Conservation (phyloP, 2,113 vertebrate species). For the Oenanthe melanoleuca region DNA sequence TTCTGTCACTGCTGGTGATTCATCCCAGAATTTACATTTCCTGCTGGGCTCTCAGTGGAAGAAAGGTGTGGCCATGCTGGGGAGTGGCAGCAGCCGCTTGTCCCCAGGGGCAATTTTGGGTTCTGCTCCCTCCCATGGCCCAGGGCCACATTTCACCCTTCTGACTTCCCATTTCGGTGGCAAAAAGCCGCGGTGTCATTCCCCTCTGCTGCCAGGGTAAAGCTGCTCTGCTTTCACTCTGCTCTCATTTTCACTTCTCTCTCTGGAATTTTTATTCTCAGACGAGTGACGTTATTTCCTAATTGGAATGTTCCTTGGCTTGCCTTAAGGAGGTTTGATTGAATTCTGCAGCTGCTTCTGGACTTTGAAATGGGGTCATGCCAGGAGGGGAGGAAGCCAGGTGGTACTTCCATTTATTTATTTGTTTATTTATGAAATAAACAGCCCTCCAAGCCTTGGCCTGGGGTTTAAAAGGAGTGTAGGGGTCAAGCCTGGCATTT, state of each 20-base stretch:
- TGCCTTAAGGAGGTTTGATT: background rate
- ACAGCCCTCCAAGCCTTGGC: background rate
- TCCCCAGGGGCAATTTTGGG: fast-evolving
- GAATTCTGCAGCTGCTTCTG: background rate
- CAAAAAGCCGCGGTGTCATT: background rate
- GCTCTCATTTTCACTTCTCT: background rate
- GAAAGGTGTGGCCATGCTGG: fast-evolving
- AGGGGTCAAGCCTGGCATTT: background rate
- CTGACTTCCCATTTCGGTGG: fast-evolving
- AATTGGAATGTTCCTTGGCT: background rate
- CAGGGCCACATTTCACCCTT: background rate
- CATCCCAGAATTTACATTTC: background rate
- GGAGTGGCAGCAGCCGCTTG: fast-evolving
- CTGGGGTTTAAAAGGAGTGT: background rate
- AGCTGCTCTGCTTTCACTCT: background rate
- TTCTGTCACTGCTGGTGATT: background rate
- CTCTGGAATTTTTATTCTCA: background rate
- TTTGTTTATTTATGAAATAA: background rate
- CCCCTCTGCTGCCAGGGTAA: background rate
- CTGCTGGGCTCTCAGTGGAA: background rate
- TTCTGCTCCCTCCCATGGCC: background rate
- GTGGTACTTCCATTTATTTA: background rate
- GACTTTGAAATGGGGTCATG: background rate
- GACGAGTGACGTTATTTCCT: background rate
- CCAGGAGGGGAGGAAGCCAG: background rate